Evolutionary conservation across 2,888 invertebrate genomes (phyloP).

Genomic region (Phengaris alcon): DNA sequence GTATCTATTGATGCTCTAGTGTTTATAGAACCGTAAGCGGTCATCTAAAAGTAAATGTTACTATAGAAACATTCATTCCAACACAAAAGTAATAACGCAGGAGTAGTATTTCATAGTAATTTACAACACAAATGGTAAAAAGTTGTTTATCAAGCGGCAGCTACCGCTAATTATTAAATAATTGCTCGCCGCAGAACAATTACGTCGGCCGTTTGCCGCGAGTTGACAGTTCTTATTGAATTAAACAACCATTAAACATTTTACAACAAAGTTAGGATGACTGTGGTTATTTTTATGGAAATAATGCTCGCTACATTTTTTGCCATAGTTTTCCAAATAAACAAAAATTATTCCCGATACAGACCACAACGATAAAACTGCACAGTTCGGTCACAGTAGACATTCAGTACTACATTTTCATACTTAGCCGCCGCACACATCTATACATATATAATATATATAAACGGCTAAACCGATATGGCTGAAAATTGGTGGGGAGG

Average conservation of each 20-base stretch:
- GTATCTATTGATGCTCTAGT: no score
- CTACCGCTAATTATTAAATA: slow-evolving; percentile 18
- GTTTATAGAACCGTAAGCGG: no score
- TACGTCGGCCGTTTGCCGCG: neutral
- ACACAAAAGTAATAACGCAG: neutral
- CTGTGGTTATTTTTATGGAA: neutral
- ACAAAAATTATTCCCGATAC: no score
- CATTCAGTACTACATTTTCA: no score
- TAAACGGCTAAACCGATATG: no score
- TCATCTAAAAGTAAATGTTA: no score
- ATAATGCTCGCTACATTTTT: neutral
- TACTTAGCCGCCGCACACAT: no score
- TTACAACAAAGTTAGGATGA: neutral
- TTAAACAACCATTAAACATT: slow-evolving; percentile 11
- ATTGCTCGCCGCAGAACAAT: slow-evolving; percentile 3
- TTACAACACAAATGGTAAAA: neutral
- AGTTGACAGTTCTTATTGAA: slow-evolving; percentile 17
- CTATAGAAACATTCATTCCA: neutral
- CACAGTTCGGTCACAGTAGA: no score
- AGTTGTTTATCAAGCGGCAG: neutral
- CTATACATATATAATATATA: no score
- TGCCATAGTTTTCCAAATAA: no score
- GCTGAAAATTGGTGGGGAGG: no score
- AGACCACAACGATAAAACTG: no score
- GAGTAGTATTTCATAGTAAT: neutral